Base-by-base conservation (phyloP, 92 coral and sea anemone genomes). In the Blastomussa wellsi region DNA sequence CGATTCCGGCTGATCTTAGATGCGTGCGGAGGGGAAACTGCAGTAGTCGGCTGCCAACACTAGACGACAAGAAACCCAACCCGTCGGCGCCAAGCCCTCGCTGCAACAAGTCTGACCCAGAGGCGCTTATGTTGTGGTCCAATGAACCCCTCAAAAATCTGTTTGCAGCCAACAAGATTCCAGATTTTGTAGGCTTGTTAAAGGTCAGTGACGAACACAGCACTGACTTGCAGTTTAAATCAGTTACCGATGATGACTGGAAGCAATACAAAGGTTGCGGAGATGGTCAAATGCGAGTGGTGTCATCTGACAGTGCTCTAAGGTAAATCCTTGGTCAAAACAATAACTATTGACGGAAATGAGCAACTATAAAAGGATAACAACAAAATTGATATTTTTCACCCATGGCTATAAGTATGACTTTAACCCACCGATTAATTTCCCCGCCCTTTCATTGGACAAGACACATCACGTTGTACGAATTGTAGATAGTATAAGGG, bases 21-120 rank as follows among this genome's bases (percentile, higher is more conserved):
- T 80, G 84, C 49, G 84, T 68, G 7, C 84, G 49, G 8, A 66
- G n/a, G 28, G 84, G 76, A 67, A 68, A 80, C 15, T 80, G 84
- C 62, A 66, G 62, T 11, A 10, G 35, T 28, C 68, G 16, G 1
- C 69, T 32, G 60, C 53, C 20, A 28, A 26, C 72, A 39, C n/a
- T 32, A 42, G 77, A 72, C 19, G 4, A 6, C 14, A 22, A 17
- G 64, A 57, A 57, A 57, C 64, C 64, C 64, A 11, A 53, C n/a
- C n/a, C n/a, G n/a, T 48, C 53, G 14, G 4, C 59, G 22, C 28
- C n/a, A n/a, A 20, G 20, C 5, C 84, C 65, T 32, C 62, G 1
- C 0, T 80, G 84, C 47, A 67, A 80, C 28, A 12, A 29, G 7
- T 20, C 48, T 16, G 84, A 68, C 20, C 48, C 29, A 8, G 62